Percentiles rank a stretch among this genome's conserved stretches.
Evolutionary conservation across 2,888 invertebrate genomes (phyloP).

Genomic region (Neria commutata): DNA sequence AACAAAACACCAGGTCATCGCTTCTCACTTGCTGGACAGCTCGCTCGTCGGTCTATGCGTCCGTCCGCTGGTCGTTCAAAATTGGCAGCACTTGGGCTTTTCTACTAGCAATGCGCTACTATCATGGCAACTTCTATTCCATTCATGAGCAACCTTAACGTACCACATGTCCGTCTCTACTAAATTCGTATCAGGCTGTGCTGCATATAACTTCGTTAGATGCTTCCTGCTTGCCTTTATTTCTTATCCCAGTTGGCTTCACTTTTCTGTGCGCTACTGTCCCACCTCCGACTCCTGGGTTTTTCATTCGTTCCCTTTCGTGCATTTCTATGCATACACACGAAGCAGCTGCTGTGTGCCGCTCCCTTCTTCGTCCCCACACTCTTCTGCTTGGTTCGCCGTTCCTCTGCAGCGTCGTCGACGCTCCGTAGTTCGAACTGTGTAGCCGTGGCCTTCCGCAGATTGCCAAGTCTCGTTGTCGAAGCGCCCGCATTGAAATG

Average conservation of each 20-base stretch:
- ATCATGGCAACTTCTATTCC: conserved; percentile 12
- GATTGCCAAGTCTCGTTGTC: too few species aligned
- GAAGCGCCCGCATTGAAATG: background rate
- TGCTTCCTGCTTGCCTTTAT: background rate
- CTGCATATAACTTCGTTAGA: background rate
- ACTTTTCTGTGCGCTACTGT: conserved; percentile 6
- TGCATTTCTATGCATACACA: background rate
- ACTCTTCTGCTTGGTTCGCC: background rate
- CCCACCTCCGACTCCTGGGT: background rate
- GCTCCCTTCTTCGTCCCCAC: too few species aligned
- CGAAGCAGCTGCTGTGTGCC: conserved; percentile 1
- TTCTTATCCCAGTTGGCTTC: too few species aligned
- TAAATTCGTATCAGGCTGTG: too few species aligned
- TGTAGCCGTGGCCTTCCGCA: too few species aligned
- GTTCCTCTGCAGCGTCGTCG: background rate
- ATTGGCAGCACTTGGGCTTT: too few species aligned
- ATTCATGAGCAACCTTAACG: conserved; percentile 28
- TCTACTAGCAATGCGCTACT: conserved; percentile 2
- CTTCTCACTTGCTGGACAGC: background rate
- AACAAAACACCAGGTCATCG: too few species aligned
- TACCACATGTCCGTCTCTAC: conserved; percentile 14
- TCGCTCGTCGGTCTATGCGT: background rate
- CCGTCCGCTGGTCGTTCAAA: background rate
- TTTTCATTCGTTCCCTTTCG: too few species aligned
- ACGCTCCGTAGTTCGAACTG: background rate